Evolutionary conservation across 2,797 vertebrate species (phyloP), one percentile per base, ranked within the genome.

Genomic region (Brachyalestes nurse): DNA sequence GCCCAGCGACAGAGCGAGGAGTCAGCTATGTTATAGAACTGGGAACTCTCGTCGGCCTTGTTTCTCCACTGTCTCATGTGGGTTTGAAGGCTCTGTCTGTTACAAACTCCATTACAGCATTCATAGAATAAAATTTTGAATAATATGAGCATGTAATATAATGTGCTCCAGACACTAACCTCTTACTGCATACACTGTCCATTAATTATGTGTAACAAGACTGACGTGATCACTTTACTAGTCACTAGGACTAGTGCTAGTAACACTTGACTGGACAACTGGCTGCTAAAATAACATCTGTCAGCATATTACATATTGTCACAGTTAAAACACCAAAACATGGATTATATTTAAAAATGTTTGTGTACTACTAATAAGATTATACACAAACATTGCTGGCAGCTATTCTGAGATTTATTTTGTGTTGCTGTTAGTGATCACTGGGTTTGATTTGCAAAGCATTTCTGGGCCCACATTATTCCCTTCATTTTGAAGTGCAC

Each of bases 21-120:
- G 81, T 60, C 40, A 47, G 28, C 42, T 67, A 70, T 17, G 19
- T 49, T 71, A 47, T 75, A 62, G 65, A 77, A 77, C 78, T 72
- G 67, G 45, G 19, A 62, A 64, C 64, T 69, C 71, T 75, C 21
- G 34, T 28, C 34, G 6, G 51, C 61, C 61, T 34, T 67, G 66
- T 14, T 53, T 72, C 47, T 72, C 51, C 38, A 58, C 45, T 21
- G 2, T 77, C 66, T 78, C 23, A 67, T 82, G 34, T 78, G 47
- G 14, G 53, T 82, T 73, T 65, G 77, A 61, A 58, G 5, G 28
- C 28, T 21, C n/a, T 21, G 57, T 66, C 6, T 72, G 51, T 61
- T 28, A 73, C 8, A 64, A 70, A 75, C 65, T 53, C 66, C 71
- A 58, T 58, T 65, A 49, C 6, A 69, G 38, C 38, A 66, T 67